Base-by-base conservation (phyloP, 2,797 vertebrate genomes). In the Argya squamiceps region DNA sequence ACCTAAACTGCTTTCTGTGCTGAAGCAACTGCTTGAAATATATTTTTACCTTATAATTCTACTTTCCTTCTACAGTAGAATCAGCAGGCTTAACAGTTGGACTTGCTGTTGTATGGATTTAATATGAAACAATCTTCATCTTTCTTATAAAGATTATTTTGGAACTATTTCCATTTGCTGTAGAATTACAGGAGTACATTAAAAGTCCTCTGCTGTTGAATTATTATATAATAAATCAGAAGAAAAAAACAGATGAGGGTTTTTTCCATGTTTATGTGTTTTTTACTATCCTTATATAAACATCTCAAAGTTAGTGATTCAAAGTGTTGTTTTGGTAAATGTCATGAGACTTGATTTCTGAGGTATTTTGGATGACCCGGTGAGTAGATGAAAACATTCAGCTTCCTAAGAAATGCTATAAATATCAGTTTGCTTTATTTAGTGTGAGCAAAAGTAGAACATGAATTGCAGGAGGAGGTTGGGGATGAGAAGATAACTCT, bases 141-240 rank as follows among this genome's bases (percentile, higher is more conserved):
- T 82, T 69, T 85, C 64, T 89, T 69, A 55, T 14, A 34, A 85
- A 71, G 34, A 46, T 65, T 86, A 41, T 85, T 84, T 91, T 91
- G 6, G 41, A 91, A 30, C 21, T 22, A 60, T 73, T 82, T 60
- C 29, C 8, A 16, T 76, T 79, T 79, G 53, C 64, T 78, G 36
- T 81, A 73, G 77, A 78, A 22, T 69, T 87, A 55, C 16, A 30
- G n/a, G 49, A 86, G 43, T 65, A 26, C 55, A 44, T 91, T 86
- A 52, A 34, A 87, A 76, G 36, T 82, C 12, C 22, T 80, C 46
- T 84, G 20, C n/a, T 76, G 8, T 37, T 88, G 67, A 96, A 87
- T 86, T 84, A 78, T 75, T 92, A 76, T 68, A 65, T 88, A 89
- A 88, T 89, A 95, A 94, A 94, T 94, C 67, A 92, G 53, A 90